Evolutionary conservation across 1,140 invertebrate species (phyloP).

Genomic region (Trichonephila clavata): DNA sequence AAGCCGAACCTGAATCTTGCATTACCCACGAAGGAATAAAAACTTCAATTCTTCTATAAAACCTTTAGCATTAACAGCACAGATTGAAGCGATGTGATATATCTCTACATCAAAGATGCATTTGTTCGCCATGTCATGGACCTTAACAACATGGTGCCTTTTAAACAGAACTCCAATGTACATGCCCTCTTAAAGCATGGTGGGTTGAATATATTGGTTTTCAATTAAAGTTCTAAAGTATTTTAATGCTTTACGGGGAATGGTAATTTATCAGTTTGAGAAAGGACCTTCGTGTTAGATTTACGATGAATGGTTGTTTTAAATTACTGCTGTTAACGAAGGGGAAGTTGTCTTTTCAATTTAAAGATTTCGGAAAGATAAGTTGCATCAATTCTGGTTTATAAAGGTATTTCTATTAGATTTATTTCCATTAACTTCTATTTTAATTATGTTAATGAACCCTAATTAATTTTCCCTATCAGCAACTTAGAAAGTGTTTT

Average conservation of each 20-base stretch:
- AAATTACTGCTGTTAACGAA: slow-evolving; percentile 18
- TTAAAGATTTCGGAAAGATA: slow-evolving; percentile 2
- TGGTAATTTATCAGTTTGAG: slow-evolving; percentile 23
- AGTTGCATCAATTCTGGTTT: background rate
- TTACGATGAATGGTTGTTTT: slow-evolving; percentile 29
- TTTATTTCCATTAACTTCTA: background rate
- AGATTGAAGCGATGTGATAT: background rate
- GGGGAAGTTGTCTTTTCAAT: slow-evolving; percentile 6
- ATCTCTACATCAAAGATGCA: slow-evolving; percentile 13
- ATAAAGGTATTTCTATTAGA: background rate
- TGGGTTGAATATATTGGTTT: slow-evolving; percentile 8
- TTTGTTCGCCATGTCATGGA: background rate
- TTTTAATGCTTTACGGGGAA: background rate
- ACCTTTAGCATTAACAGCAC: background rate
- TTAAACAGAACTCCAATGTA: background rate
- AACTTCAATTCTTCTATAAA: background rate
- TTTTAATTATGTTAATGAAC: too few relatives aligned
- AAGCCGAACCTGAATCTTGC: slow-evolving; percentile 3
- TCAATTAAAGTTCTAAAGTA: slow-evolving; percentile 41
- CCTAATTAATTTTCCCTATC: too few relatives aligned
- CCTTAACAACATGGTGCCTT: slow-evolving; percentile 13
- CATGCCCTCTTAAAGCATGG: background rate
- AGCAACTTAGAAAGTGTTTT: too few relatives aligned
- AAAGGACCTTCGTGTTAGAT: background rate
- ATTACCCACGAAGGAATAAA: background rate